Evolutionary conservation across 37 sponge, comb jelly and placozoan species (phyloP).

Genomic region (Mnemiopsis leidyi): DNA sequence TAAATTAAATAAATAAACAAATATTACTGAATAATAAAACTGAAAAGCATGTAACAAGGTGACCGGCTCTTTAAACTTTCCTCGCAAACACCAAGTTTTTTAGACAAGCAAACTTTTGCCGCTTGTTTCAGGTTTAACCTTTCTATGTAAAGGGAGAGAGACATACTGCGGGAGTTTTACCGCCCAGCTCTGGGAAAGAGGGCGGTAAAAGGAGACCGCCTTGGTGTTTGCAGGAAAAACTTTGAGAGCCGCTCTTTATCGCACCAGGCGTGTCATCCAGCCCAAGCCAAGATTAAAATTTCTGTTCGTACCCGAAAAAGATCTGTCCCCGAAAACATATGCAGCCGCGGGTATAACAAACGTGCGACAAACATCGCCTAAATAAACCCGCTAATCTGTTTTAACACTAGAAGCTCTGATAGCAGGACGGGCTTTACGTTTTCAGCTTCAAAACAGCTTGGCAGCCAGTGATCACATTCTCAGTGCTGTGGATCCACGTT

Average conservation of each 20-base stretch:
- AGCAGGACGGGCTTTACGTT: neutral
- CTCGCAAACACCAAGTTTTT: neutral
- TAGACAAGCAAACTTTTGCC: neutral
- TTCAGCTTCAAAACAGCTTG: neutral
- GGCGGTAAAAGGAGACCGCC: neutral
- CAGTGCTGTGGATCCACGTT: slow-evolving; percentile 23
- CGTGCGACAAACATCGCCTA: neutral
- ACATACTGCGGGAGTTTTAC: neutral
- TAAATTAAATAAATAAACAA: neutral
- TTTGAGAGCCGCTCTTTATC: neutral
- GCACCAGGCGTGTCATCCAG: neutral
- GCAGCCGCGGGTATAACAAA: neutral
- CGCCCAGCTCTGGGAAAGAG: neutral
- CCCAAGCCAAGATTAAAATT: neutral
- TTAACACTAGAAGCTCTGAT: neutral
- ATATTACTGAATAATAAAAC: neutral
- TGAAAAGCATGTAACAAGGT: neutral
- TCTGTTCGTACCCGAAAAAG: neutral
- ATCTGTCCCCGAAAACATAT: neutral
- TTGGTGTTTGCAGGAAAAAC: neutral
- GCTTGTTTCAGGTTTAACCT: neutral
- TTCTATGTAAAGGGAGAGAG: neutral
- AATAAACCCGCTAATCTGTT: neutral
- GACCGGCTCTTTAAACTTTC: neutral
- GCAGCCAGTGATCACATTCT: neutral